Percentiles rank a stretch among this genome's conserved stretches.
These are phyloP conservation scores for Leptinotarsa haldemani DNA, from an alignment of 2,888 invertebrate genomes.

Conservation along the genomic window DNA sequence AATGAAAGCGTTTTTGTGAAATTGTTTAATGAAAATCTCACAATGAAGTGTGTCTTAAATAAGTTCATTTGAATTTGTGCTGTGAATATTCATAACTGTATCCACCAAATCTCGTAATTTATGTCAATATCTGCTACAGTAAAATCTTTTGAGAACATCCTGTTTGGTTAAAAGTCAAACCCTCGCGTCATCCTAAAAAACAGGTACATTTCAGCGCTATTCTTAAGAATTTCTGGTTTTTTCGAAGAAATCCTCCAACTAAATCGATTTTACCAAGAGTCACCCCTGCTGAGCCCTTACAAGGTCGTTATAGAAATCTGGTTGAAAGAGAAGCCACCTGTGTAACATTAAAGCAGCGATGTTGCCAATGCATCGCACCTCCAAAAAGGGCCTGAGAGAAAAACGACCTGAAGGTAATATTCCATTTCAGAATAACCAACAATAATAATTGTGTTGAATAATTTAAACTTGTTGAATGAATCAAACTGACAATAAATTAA, in stretches of 20 bases:
- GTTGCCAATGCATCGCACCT: constrained; percentile 21
- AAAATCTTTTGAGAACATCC: not conserved
- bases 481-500: too few relatives aligned
- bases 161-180: not conserved
- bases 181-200: not conserved
- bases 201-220: constrained; percentile 14
- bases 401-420: too few relatives aligned
- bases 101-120: not conserved
- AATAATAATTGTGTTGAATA: too few relatives aligned
- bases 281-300: constrained; percentile 12
- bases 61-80: too few relatives aligned
- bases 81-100: not conserved
- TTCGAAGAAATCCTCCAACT: not conserved
- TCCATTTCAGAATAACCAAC: too few relatives aligned
- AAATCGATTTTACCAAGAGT: constrained; percentile 11
- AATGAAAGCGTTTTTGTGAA: too few relatives aligned
- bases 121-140: not conserved
- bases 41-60: too few relatives aligned
- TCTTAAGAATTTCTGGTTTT: constrained; percentile 7
- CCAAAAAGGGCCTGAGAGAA: too few relatives aligned
- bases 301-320: constrained; percentile 30
- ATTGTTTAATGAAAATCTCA: too few relatives aligned
- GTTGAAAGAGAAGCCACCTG: constrained; percentile 33
- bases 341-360: constrained; percentile 11
- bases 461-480: too few relatives aligned